phyloP scores from a whole-genome alignment of 2,888 invertebrate genomes.

The Morpho achilles region DNA sequence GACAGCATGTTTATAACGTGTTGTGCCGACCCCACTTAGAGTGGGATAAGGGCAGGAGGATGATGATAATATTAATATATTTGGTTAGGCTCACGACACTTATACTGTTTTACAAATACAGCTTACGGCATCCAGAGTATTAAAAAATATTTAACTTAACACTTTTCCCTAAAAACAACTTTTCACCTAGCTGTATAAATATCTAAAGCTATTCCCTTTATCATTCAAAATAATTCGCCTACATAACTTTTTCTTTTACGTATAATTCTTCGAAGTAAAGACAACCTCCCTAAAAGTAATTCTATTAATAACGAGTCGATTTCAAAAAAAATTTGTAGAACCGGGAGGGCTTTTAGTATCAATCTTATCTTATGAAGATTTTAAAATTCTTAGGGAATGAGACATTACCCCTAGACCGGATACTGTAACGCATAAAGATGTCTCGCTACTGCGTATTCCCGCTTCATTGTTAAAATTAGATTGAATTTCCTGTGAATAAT shows the following conservation, averaged over 20 bases:
- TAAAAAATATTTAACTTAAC: constrained; percentile 11
- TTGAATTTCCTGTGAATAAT: too few species aligned
- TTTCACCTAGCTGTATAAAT: constrained; percentile 60
- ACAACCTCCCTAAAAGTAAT: constrained; percentile 79
- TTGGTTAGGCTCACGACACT: too few species aligned
- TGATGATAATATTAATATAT: too few species aligned
- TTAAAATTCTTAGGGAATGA: constrained; percentile 70
- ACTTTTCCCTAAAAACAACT: constrained; percentile 38
- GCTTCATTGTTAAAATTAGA: too few species aligned
- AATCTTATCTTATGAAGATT: constrained; percentile 78
- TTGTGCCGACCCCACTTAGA: too few species aligned
- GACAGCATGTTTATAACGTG: too few species aligned
- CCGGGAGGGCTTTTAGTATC: constrained; percentile 73
- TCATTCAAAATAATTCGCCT: constrained; percentile 77
- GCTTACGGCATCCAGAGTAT: constrained; percentile 4
- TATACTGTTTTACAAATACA: too few species aligned
- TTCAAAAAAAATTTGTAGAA: constrained; percentile 73
- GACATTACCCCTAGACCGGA: constrained; percentile 21
- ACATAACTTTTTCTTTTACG: constrained; percentile 78
- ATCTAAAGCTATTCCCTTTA: constrained; percentile 72
- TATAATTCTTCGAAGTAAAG: constrained; percentile 77
- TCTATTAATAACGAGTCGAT: constrained; percentile 80
- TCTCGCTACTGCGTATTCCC: too few species aligned
- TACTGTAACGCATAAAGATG: too few species aligned
- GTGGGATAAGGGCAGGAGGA: too few species aligned